Evolutionary conservation across 2,113 vertebrate species (phyloP).

Genomic region (Silurus meridionalis): DNA sequence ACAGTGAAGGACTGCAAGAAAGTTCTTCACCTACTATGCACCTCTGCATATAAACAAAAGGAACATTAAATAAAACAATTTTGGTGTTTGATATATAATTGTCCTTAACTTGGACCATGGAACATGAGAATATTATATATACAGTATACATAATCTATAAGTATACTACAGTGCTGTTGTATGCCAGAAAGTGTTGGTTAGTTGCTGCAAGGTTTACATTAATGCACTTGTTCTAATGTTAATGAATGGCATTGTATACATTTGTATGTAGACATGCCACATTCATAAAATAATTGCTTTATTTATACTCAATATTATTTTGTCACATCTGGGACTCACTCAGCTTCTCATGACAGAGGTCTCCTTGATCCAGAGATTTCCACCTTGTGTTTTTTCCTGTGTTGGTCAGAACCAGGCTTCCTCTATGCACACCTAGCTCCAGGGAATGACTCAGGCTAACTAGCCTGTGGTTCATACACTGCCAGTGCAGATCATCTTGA

Average conservation of each 20-base stretch:
- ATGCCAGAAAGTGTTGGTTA: background rate
- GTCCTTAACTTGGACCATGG: too few species aligned
- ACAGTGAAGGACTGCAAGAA: too few species aligned
- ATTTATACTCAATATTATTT: background rate
- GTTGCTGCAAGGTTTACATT: background rate
- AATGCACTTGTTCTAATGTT: background rate
- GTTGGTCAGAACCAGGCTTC: constrained; percentile 44
- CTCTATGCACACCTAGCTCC: constrained; percentile 54
- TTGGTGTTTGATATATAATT: too few species aligned
- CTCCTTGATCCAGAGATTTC: constrained; percentile 63
- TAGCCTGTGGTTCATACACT: constrained; percentile 63
- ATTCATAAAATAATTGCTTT: background rate
- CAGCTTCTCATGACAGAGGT: constrained; percentile 67
- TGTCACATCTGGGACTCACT: constrained; percentile 60
- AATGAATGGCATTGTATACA: background rate
- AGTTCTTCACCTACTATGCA: too few species aligned
- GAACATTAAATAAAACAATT: too few species aligned
- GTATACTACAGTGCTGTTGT: background rate
- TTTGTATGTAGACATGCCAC: background rate
- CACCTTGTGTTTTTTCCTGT: constrained; percentile 54
- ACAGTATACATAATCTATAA: background rate
- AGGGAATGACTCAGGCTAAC: constrained; percentile 55
- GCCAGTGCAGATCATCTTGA: constrained; percentile 58
- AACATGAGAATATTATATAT: background rate
- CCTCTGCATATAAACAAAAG: too few species aligned